Percentiles rank a stretch among this genome's conserved stretches.
Evolutionary conservation across 2,113 vertebrate genomes (phyloP).

Genomic region (Tychaedon coryphoeus): DNA sequence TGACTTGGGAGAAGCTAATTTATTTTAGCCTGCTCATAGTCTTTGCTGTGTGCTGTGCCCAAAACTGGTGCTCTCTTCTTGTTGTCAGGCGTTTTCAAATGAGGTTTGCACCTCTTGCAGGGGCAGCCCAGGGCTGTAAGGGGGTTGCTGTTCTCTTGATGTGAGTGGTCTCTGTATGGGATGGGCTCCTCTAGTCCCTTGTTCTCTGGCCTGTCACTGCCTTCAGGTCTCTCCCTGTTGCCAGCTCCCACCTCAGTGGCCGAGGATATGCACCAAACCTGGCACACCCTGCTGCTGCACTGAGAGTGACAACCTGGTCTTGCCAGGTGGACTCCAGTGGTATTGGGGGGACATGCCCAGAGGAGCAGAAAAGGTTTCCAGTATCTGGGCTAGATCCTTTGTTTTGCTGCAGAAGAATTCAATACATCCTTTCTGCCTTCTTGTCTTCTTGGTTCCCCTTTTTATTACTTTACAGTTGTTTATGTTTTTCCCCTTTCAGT

Average conservation of each 20-base stretch:
- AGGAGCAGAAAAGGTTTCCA: neutral
- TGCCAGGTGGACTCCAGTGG: neutral
- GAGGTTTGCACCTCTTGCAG: neutral
- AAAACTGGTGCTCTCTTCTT: neutral
- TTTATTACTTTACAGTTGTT: neutral
- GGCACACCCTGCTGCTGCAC: neutral
- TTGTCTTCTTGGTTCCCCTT: neutral
- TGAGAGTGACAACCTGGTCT: neutral
- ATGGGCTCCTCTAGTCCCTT: neutral
- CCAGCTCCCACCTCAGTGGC: neutral
- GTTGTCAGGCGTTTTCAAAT: neutral
- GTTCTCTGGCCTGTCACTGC: fast-evolving
- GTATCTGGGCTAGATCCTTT: neutral
- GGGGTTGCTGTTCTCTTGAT: neutral
- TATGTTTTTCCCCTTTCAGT: neutral
- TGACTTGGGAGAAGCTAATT: neutral
- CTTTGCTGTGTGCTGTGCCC: fast-evolving
- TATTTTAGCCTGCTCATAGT: neutral
- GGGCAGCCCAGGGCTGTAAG: neutral
- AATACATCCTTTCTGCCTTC: fast-evolving
- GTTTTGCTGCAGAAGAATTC: neutral
- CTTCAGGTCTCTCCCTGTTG: neutral
- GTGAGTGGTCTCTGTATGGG: neutral
- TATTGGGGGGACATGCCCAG: neutral
- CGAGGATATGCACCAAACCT: neutral